phyloP scores from a whole-genome alignment of 2,797 vertebrate genomes.

The Sylvia borin region DNA sequence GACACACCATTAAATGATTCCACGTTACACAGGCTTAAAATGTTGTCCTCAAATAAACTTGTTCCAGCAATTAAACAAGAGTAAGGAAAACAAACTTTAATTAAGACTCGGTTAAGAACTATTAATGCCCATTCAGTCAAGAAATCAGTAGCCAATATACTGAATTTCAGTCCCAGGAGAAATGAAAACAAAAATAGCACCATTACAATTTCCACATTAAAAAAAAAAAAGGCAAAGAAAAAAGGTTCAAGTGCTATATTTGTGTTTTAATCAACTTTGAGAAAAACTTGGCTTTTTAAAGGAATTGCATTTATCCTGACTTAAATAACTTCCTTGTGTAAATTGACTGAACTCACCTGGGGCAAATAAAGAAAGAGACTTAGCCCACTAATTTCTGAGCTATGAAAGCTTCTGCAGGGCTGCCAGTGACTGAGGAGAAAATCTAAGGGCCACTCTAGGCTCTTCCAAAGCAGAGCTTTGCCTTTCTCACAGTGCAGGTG shows the following conservation, averaged over 20 bases:
- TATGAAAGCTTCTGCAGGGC: background rate
- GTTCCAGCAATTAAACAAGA: slow-evolving; percentile 43
- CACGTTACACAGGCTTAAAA: slow-evolving; percentile 55
- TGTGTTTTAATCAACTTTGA: background rate
- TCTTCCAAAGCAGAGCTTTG: background rate
- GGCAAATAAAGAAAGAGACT: background rate
- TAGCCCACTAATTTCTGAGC: background rate
- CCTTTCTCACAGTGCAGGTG: accelerated
- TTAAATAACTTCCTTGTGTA: background rate
- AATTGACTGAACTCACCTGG: background rate
- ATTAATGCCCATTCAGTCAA: background rate
- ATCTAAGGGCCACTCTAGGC: background rate
- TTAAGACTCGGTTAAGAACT: slow-evolving; percentile 52
- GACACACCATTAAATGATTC: slow-evolving; percentile 38
- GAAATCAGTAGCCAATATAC: background rate
- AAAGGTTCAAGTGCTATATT: background rate
- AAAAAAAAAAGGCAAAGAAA: background rate
- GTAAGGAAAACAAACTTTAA: slow-evolving; percentile 28
- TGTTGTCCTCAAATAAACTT: slow-evolving; percentile 56
- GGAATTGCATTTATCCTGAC: background rate
- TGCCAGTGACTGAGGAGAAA: background rate
- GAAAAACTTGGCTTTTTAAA: background rate
- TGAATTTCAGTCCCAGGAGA: background rate
- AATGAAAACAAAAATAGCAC: background rate
- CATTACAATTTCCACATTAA: background rate